Base-by-base conservation (phyloP, 1,140 invertebrate genomes). In the Macrotrachela quadricornifera region DNA sequence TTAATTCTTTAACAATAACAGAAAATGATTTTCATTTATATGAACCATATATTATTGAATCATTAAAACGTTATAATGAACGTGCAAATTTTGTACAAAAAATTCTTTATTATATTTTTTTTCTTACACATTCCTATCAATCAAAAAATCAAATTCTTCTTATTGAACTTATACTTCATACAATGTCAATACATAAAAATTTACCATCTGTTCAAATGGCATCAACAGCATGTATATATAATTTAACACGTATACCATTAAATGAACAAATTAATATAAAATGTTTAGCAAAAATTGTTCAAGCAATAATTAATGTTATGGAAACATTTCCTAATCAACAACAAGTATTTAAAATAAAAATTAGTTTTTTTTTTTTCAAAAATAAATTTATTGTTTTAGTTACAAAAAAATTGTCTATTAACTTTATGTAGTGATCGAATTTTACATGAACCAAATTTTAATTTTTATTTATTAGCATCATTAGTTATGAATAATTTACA, bases 351-450 rank as follows among this genome's bases (percentile, higher is more conserved):
- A 53, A 43, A 46, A 49, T n/a, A 15, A 14, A 51, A 17, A 21
- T 51, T 17, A 36, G 46, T 21, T 36, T 39, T 13, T 48, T 49
- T 39, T 45, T 50, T n/a, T n/a, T n/a, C n/a, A n/a, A n/a, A n/a
- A n/a, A n/a, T n/a, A n/a, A n/a, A n/a, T 55, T 21, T 58, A 56
- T 46, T 55, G 59, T 62, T 61, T 21, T 72, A 82, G 69, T 65
- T 83, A 13, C 80, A 83, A 61, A 84, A 83, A 62, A 83, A 84
- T 63, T 78, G 79, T 0, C 62, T 83, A 17, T 63, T 83, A 9
- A 83, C 79, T 1, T 64, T 83, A 30, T 83, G 81, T 62, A 82
- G 79, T 64, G 81, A 84, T 63, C 70, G 79, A 59, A 82, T 83
- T 57, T 66, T 84, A 30, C 80, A 82, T 30, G 21, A 30, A 30